These are phyloP conservation scores for Myodes glareolus DNA, from an alignment of 2,113 vertebrate genomes.

Conservation along the genomic window DNA sequence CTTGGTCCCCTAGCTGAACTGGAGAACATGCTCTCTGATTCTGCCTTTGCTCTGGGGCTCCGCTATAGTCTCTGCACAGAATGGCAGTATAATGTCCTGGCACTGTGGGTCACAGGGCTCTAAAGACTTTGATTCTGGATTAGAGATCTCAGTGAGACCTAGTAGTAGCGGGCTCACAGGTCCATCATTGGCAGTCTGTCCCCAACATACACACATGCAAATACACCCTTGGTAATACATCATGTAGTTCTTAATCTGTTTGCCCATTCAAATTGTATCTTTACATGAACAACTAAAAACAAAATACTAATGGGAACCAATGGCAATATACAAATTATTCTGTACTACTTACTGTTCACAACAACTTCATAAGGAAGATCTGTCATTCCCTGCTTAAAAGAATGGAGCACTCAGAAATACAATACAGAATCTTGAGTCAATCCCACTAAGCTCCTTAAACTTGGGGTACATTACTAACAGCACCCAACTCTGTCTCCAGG, in stretches of 20 bases:
- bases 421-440: conserved; percentile 3
- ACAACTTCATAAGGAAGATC: not conserved
- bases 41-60: not conserved
- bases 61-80: too few relatives aligned
- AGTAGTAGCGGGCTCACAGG: not conserved
- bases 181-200: too few relatives aligned
- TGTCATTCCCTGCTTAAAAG: not conserved
- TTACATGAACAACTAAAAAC: not conserved
- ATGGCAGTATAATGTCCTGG: not conserved
- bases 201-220: too few relatives aligned
- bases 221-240: not conserved
- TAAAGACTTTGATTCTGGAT: not conserved
- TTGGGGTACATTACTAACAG: not conserved
- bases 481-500: not conserved
- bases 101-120: not conserved
- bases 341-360: not conserved
- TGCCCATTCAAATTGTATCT: not conserved
- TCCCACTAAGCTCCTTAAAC: not conserved
- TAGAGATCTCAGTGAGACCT: not conserved
- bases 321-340: not conserved
- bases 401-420: not conserved
- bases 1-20: not conserved
- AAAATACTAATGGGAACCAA: not conserved
- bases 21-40: not conserved
- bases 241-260: not conserved